Evolutionary conservation across 2,888 invertebrate genomes (phyloP).

Genomic region (Diploptera punctata): DNA sequence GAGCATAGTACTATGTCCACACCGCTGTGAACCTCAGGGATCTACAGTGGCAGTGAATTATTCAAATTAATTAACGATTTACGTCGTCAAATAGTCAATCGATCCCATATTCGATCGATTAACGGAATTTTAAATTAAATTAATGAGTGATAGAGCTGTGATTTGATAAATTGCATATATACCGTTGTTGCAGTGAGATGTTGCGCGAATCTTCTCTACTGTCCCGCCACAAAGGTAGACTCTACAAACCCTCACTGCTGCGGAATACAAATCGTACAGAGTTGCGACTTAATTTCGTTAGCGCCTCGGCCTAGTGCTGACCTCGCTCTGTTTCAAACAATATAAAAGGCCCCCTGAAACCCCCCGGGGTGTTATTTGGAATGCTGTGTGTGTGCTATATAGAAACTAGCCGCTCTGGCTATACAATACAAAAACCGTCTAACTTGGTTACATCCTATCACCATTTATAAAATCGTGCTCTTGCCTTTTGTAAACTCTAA

Average conservation of each 20-base stretch:
- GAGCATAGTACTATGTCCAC: no score
- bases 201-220: constrained; percentile 18
- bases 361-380: constrained; percentile 41
- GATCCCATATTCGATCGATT: no score
- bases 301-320: constrained; percentile 32
- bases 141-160: no score
- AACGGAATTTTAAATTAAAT: no score
- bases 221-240: constrained; percentile 25
- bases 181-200: neutral
- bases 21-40: no score
- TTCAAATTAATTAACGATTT: no score
- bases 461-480: constrained; percentile 42
- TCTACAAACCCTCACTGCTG: constrained; percentile 22
- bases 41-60: no score
- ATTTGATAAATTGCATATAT: no score
- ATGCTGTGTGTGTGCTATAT: constrained; percentile 34
- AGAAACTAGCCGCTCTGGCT: constrained; percentile 19
- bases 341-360: constrained; percentile 27
- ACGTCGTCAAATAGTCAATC: no score
- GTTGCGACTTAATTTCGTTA: constrained; percentile 41
- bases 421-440: constrained; percentile 39
- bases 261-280: constrained; percentile 42
- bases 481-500: neutral
- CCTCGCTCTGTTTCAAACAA: constrained; percentile 38
- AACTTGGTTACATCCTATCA: constrained; percentile 43